Evolutionary conservation across 2,113 vertebrate genomes (phyloP).

Genomic region (Microcebus tavaratra): DNA sequence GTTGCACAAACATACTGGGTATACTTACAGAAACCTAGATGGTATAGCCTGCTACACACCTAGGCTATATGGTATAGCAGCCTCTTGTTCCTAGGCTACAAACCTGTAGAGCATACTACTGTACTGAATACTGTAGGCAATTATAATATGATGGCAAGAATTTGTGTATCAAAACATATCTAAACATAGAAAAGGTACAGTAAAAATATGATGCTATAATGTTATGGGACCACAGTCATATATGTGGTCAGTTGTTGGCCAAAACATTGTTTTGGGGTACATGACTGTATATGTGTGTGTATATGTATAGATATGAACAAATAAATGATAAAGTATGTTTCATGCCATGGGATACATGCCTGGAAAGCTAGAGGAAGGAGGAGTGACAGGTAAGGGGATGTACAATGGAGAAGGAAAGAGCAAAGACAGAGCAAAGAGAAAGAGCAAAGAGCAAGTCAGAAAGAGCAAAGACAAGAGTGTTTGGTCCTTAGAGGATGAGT

Average conservation of each 20-base stretch:
- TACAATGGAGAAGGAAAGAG: background rate
- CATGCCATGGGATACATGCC: background rate
- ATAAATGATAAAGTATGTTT: background rate
- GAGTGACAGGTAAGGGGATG: background rate
- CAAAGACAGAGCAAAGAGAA: no score
- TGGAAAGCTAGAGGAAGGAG: background rate
- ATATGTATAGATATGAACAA: background rate
- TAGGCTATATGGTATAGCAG: background rate
- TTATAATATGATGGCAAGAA: background rate
- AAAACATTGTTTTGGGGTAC: background rate
- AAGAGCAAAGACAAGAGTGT: background rate
- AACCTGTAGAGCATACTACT: background rate
- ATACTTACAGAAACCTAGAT: background rate
- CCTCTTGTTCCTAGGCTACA: background rate
- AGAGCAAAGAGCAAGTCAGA: no score
- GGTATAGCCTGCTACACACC: background rate
- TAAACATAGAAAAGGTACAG: background rate
- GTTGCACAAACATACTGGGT: background rate
- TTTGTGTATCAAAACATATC: background rate
- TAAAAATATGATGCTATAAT: background rate
- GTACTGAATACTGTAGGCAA: background rate
- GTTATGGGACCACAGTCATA: background rate
- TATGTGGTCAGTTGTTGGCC: background rate
- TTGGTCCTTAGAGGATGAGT: background rate
- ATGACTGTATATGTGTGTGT: background rate